A percentile compares a stretch with the other conserved stretches of the same genome.
phyloP scores from a whole-genome alignment of 2,888 invertebrate genomes.

The Erebia ligea region DNA sequence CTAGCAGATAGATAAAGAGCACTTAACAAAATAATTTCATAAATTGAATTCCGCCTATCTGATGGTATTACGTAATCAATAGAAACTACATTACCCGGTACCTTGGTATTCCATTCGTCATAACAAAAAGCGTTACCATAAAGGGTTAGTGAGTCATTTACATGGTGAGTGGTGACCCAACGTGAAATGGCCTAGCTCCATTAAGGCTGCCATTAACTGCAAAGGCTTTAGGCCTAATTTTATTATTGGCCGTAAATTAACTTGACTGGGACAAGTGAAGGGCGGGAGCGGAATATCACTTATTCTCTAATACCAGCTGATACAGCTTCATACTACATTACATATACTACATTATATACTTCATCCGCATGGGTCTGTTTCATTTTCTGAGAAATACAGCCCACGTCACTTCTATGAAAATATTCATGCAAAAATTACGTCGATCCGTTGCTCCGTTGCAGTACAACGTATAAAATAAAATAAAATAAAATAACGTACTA shows the following conservation, averaged over 20 bases:
- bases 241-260: slow-evolving; percentile 43
- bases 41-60: no score
- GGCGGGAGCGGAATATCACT: slow-evolving; percentile 7
- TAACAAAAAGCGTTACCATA: slow-evolving; percentile 22
- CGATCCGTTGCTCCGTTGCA: no score
- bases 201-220: slow-evolving; percentile 18
- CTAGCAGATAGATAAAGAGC: no score
- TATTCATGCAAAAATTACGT: no score
- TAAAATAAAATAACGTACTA: no score
- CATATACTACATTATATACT: no score
- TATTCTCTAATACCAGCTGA: neutral
- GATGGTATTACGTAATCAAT: neutral
- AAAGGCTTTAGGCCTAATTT: slow-evolving; percentile 38
- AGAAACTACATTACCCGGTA: neutral
- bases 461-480: no score
- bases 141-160: slow-evolving; percentile 33
- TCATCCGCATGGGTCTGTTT: no score
- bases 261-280: slow-evolving; percentile 23
- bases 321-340: no score
- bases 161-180: slow-evolving; percentile 25
- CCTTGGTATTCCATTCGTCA: slow-evolving; percentile 14
- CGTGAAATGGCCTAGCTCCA: slow-evolving; percentile 34
- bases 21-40: no score
- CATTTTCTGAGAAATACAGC: no score
- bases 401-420: no score